These are phyloP conservation scores for Pagetopsis macropterus DNA, from an alignment of 2,797 vertebrate species.

Conservation along the genomic window DNA sequence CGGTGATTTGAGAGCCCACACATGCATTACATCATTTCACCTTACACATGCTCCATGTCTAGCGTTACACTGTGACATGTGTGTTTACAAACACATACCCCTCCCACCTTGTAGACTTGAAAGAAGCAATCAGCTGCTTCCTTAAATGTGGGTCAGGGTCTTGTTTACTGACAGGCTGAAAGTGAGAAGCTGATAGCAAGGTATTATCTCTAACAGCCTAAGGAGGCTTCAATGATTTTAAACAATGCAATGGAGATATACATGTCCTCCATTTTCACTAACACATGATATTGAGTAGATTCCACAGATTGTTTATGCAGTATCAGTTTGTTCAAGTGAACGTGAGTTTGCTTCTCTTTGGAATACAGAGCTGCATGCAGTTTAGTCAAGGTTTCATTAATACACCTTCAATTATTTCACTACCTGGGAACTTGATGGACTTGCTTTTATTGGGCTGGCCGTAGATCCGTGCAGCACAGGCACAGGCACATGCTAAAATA, in stretches of 20 bases:
- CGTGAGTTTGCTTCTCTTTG: not conserved
- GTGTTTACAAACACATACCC: constrained; percentile 53
- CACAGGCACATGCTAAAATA: constrained; percentile 10
- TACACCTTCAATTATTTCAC: not conserved
- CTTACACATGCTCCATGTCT: constrained; percentile 5
- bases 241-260: constrained; percentile 2
- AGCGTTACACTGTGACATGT: constrained; percentile 2
- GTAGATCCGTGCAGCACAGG: not conserved
- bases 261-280: constrained; percentile 7
- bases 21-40: constrained; percentile 8
- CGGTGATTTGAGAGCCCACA: constrained; percentile 2
- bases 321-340: constrained; percentile 16
- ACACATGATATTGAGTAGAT: not conserved
- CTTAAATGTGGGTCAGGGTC: constrained; percentile 41
- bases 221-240: constrained; percentile 17
- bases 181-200: constrained; percentile 32
- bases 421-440: constrained; percentile 21
- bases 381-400: not conserved
- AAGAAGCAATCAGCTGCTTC: constrained; percentile 24
- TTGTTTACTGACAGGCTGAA: constrained; percentile 30
- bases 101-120: constrained; percentile 22
- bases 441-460: constrained; percentile 13
- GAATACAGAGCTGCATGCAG: not conserved
- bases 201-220: constrained; percentile 39
- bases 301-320: not conserved